These are phyloP conservation scores for Sebastes matsubarae DNA, from an alignment of 2,797 vertebrate genomes.

Conservation along the genomic window DNA sequence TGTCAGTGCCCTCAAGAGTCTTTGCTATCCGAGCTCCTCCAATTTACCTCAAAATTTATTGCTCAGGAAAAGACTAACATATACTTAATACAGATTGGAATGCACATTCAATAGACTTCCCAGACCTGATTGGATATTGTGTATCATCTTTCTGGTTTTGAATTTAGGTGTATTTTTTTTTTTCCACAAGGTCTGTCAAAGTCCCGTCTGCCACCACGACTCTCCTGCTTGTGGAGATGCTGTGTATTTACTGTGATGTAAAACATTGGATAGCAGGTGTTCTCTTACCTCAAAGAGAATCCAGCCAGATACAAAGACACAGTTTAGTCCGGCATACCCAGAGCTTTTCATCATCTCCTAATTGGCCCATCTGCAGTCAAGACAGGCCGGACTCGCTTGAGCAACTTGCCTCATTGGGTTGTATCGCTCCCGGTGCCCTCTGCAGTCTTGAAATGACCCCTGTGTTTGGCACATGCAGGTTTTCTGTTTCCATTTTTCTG, in stretches of 20 bases:
- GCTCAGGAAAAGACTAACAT: slow-evolving; percentile 72
- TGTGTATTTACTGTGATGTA: slow-evolving; percentile 55
- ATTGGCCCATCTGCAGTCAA: slow-evolving; percentile 81
- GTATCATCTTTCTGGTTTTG: slow-evolving; percentile 40
- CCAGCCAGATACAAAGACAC: slow-evolving; percentile 59
- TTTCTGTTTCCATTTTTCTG: slow-evolving; percentile 41
- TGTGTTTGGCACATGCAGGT: slow-evolving; percentile 42
- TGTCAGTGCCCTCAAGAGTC: slow-evolving; percentile 62
- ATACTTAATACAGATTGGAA: slow-evolving; percentile 76
- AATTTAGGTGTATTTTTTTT: slow-evolving; percentile 13
- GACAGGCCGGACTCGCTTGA: slow-evolving; percentile 71
- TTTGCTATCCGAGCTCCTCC: slow-evolving; percentile 55
- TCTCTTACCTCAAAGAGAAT: slow-evolving; percentile 62
- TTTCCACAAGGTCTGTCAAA: slow-evolving; percentile 13
- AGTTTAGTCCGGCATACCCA: slow-evolving; percentile 55
- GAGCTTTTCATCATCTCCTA: slow-evolving; percentile 80
- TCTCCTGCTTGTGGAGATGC: slow-evolving; percentile 26
- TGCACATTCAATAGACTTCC: slow-evolving; percentile 70
- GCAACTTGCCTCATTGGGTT: slow-evolving; percentile 65
- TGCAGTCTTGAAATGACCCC: slow-evolving; percentile 63
- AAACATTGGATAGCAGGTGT: slow-evolving; percentile 76
- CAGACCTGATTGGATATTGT: slow-evolving; percentile 68
- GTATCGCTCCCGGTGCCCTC: slow-evolving; percentile 61
- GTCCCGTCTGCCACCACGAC: slow-evolving; percentile 3
- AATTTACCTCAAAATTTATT: slow-evolving; percentile 74